These are phyloP conservation scores for Acanthisitta chloris DNA, from an alignment of 2,113 vertebrate species.

Conservation along the genomic window DNA sequence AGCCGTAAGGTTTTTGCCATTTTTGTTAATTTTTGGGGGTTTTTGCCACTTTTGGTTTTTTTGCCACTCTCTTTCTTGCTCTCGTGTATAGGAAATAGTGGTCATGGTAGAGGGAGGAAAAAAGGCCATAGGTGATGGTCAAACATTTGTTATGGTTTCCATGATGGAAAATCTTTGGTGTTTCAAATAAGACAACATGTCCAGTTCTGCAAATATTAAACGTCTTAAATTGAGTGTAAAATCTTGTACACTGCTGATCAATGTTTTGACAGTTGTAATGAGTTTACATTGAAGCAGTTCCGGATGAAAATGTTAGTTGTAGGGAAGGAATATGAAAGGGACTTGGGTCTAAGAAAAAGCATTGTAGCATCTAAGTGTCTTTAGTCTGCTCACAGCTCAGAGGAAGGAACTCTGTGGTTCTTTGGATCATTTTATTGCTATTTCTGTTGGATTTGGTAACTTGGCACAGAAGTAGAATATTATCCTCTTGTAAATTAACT, in stretches of 20 bases:
- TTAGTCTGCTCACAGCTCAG: fast-evolving
- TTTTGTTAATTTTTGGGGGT: neutral
- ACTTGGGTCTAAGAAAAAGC: neutral
- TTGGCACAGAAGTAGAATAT: neutral
- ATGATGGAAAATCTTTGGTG: neutral
- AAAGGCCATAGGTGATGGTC: neutral
- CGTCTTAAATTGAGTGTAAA: neutral
- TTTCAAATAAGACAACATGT: neutral
- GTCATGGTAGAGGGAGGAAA: neutral
- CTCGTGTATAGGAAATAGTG: neutral
- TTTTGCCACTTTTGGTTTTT: too few relatives aligned
- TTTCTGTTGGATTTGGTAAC: neutral
- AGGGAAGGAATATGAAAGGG: neutral
- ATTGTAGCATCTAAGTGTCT: neutral
- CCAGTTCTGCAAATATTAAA: neutral
- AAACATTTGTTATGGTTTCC: neutral
- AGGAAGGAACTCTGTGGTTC: neutral
- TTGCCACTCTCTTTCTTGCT: neutral
- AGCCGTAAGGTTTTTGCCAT: neutral
- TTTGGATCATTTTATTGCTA: neutral
- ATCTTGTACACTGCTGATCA: neutral
- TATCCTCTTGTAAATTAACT: neutral
- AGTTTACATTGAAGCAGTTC: neutral
- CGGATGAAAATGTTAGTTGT: neutral
- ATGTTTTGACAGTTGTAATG: neutral